Evolutionary conservation across 2,888 invertebrate species (phyloP), one percentile per base, ranked within the genome.

Genomic region (Eupithecia subumbrata): DNA sequence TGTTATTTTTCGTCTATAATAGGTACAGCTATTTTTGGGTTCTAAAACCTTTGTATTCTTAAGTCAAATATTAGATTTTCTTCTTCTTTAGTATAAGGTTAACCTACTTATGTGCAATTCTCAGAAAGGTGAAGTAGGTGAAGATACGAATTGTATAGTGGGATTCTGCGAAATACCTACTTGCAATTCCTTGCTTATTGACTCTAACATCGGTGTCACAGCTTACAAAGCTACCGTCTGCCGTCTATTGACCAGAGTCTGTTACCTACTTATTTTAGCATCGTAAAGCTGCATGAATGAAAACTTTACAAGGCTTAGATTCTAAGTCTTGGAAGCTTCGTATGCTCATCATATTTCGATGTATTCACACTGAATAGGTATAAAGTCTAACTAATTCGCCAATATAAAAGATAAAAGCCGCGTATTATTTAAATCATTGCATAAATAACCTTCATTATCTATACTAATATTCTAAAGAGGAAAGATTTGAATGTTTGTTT

Each of bases 261-360:
- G 48, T 79, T 68, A 77, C 77, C 68, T 45, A 68, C 68, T 74
- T 77, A 78, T 75, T 78, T 76, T 75, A 73, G 66, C 75, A 76
- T 78, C 77, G 25, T 68, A 18, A 43, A 68, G 1, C 43, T 16
- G 16, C 25, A 40, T 68, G 43, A 43, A 67, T 67, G 67, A 37
- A 40, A 40, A 68, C 68, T n/a, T 25, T 25, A 22, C 1, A n/a
- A 11, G 40, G 18, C 7, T 45, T 68, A 60, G 25, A 60, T 60
- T 56, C 56, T 56, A 9, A 56, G 56, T 4, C 9, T 56, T 56
- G 43, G 52, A 52, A 52, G 52, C 52, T n/a, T 52, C n/a, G 2
- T 52, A 48, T 48, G 48, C 3, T 30, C 30, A 30, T 30, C 30
- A 2, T 18, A 48, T 7, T 48, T 48, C 45, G 18, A 48, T 18